Evolutionary conservation across 92 coral and sea anemone genomes (phyloP), one percentile per base, ranked within the genome.

Genomic region (Phymanthus crucifer): DNA sequence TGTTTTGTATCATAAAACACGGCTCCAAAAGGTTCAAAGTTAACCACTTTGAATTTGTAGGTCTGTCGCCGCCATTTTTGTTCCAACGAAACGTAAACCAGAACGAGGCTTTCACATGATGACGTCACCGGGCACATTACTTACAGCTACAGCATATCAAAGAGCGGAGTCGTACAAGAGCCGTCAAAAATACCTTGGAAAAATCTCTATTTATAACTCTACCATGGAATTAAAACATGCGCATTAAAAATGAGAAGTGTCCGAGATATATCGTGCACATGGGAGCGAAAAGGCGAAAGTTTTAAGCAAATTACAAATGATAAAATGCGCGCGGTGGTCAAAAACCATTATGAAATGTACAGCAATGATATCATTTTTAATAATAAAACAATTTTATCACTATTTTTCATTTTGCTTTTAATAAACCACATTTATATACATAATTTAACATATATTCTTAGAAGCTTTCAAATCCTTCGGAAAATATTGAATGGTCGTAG

Each of bases 11-110:
- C 52, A 40, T 18, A 69, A 69, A 46, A 33, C n/a, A 57, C 75
- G 17, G 23, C 75, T 65, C 75, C 32, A 56, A 26, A 82, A 23
- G 86, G 46, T 74, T 71, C 57, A 82, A 57, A n/a, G 38, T 65
- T 57, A 72, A 70, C 85, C 85, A 33, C 80, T 43, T 47, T 64
- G 52, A 61, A 40, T 46, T 61, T 82, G 80, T 72, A 36, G 78
- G 84, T 64, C 74, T 89, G 80, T 78, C 76, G 93, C 97, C 97
- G 97, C 97, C 97, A 92, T 92, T 89, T 92, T 92, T 82, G 80
- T 82, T 82, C 79, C 80, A 82, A 82, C 80, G 80, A 80, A 74
- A 83, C 69, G 74, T 56, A 84, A 80, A 77, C 89, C 87, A 71
- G 58, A 74, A 82, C 86, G 86, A 82, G 86, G 86, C 86, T 82